phyloP scores from a whole-genome alignment of 2,113 vertebrate species.

The Festucalex cinctus region DNA sequence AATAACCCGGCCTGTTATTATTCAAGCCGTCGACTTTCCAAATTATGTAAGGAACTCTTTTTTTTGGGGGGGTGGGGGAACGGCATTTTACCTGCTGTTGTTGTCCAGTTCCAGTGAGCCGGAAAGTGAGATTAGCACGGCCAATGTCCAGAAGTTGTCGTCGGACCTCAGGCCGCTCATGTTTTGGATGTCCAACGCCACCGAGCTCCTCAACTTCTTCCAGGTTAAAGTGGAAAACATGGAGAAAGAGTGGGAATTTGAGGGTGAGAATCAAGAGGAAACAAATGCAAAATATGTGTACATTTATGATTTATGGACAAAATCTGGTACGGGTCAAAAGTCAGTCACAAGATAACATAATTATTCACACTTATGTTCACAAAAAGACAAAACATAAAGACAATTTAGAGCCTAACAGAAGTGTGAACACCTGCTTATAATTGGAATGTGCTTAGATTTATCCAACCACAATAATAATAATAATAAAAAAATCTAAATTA shows the following conservation, averaged over 20 bases:
- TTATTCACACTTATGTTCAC: no score
- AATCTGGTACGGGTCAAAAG: no score
- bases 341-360: no score
- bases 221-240: slow-evolving; percentile 85
- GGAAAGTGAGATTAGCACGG: slow-evolving; percentile 64
- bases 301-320: no score
- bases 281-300: no score
- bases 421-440: not conserved
- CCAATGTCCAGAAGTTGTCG: slow-evolving; percentile 80
- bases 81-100: slow-evolving; percentile 29
- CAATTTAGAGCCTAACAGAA: no score
- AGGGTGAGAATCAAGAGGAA: slow-evolving; percentile 69
- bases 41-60: not conserved
- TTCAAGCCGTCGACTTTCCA: not conserved
- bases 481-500: no score
- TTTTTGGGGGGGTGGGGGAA: no score
- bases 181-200: slow-evolving; percentile 95
- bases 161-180: slow-evolving; percentile 85
- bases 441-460: not conserved
- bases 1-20: slow-evolving; percentile 50
- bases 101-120: slow-evolving; percentile 74
- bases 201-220: slow-evolving; percentile 87
- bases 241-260: slow-evolving; percentile 90
- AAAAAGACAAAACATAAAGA: no score
- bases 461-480: not conserved